Evolutionary conservation across 2,797 vertebrate species (phyloP), one percentile per base, ranked within the genome.

Genomic region (Lateolabrax maculatus): DNA sequence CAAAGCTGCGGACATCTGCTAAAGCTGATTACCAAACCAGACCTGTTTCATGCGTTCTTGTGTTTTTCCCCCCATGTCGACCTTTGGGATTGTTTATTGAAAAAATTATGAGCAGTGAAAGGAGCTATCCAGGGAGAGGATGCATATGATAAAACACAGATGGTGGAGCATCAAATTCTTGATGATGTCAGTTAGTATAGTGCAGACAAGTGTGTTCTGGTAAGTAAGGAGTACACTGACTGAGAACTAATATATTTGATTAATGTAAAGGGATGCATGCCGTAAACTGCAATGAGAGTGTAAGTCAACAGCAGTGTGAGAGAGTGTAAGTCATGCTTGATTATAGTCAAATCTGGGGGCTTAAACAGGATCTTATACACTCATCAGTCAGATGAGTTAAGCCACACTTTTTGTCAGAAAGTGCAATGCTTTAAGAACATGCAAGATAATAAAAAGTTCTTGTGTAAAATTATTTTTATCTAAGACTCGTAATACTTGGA

Each of bases 21-120:
- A 43, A 68, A 79, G 71, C 71, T 84, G 90, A 95, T 91, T 74
- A 83, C 82, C 76, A 85, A 89, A 92, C 27, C 90, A 90, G 83
- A 81, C 58, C 49, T 65, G 75, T 84, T 83, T 89, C 79, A 71
- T 75, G 80, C 57, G 18, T 85, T 86, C 63, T 60, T 58, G 62
- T 69, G 75, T 81, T 64, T n/a, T 31, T 49, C 58, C 63, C 49
- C 41, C 61, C 56, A 43, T 65, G 44, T 69, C 46, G 62, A 88
- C 85, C 85, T 89, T 57, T 79, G 78, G 75, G 74, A 87, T 86
- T 92, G 87, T 88, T 93, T 86, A 89, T 87, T 43, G 31, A 84
- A 89, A 81, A 81, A 81, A 84, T 58, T 57, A 87, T 74, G 79
- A 84, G 80, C 66, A 61, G 69, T 81, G 79, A 89, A 84, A 88